Base-by-base conservation (phyloP, 2,797 vertebrate genomes). In the Takifugu rubripes region DNA sequence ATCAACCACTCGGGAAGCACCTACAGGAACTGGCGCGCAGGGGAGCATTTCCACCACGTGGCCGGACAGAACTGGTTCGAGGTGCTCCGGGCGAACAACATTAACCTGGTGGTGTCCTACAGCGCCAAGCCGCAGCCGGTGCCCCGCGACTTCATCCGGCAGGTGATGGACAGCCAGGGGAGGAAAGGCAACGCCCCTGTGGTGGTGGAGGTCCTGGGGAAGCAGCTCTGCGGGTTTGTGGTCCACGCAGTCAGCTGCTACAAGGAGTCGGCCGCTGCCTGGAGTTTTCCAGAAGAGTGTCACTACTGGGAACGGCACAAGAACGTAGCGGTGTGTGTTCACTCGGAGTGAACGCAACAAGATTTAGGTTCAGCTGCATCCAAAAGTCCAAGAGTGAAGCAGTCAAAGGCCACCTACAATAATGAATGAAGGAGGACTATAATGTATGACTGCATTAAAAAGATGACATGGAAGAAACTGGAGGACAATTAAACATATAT, bases 251-350 rank as follows among this genome's bases (percentile, higher is more conserved):
- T 93, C 49, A 92, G 90, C 49, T 80, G 85, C 16, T 86, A 91
- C 75, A 92, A 91, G 60, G 79, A 92, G 68, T 84, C 84, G 5
- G 84, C 80, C 0, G 89, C 90, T 0, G 85, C 82, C 0, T 91
- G 87, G 73, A 92, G 82, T 72, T 92, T 93, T 47, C 87, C 90
- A 0, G 88, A 91, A 4, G 90, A 91, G 9, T 89, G 88, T 48
- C 92, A 93, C 81, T 91, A 93, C 83, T 93, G 92, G 92, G 88
- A 90, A 68, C 82, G 72, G 27, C 89, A 92, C 79, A 92, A 88
- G 81, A 91, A 90, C 0, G 88, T 91, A 36, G 61, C 77, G 0
- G 65, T 92, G 43, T 93, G 92, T 9, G 84, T 92, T 46, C 92
- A 93, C 70, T 89, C 89, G 0, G 90, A 92, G 60, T 85, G 25